Evolutionary conservation across 2,113 vertebrate species (phyloP).

Genomic region (Heteronetta atricapilla): DNA sequence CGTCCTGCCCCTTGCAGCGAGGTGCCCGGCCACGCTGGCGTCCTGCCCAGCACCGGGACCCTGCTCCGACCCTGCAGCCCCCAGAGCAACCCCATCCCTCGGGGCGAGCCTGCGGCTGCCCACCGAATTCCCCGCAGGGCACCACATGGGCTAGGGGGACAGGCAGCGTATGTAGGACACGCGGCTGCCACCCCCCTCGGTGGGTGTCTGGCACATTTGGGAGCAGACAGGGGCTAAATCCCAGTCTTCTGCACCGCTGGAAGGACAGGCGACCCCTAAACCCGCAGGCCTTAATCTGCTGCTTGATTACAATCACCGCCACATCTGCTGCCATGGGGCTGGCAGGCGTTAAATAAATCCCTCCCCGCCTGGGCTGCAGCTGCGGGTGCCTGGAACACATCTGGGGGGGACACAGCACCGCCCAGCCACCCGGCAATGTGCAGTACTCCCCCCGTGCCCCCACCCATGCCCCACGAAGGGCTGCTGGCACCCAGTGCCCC

Average conservation of each 20-base stretch:
- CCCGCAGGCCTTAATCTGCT: slow-evolving; percentile 47
- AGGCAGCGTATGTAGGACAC: neutral
- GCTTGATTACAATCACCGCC: slow-evolving; percentile 20
- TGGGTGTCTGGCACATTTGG: neutral
- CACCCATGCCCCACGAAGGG: neutral
- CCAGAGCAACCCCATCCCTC: accelerated
- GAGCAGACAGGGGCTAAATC: slow-evolving; percentile 21
- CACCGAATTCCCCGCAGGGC: neutral
- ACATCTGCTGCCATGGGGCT: slow-evolving; percentile 39
- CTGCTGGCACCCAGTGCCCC: neutral
- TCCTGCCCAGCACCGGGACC: neutral
- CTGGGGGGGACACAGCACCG: neutral
- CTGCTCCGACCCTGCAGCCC: neutral
- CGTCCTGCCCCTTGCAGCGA: neutral
- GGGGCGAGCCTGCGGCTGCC: no score
- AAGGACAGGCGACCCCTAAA: neutral
- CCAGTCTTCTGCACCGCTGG: neutral
- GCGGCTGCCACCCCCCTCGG: neutral
- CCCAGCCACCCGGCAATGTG: neutral
- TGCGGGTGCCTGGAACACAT: neutral
- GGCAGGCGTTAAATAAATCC: neutral
- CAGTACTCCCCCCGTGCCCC: neutral
- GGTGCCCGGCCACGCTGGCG: neutral
- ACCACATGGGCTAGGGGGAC: accelerated
- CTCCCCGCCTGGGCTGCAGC: neutral